Conservation (phyloP, 2,797 vertebrate species). For the Pampus argenteus region DNA sequence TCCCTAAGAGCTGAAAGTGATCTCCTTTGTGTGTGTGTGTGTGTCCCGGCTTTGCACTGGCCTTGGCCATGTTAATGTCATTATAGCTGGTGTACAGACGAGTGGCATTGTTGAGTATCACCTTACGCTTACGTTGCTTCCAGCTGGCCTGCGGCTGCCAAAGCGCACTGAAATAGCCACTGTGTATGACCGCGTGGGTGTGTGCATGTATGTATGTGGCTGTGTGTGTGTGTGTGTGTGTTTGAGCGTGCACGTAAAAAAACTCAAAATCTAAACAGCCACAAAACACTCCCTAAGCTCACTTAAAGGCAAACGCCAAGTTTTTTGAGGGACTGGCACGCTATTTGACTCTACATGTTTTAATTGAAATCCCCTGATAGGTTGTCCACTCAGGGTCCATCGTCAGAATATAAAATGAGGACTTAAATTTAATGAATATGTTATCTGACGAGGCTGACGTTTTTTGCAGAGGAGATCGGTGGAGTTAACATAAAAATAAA, state of each 20-base stretch:
- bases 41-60: slow-evolving; percentile 63
- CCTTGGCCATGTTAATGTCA: slow-evolving; percentile 81
- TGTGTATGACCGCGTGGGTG: slow-evolving; percentile 51
- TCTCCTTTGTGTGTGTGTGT: slow-evolving; percentile 52
- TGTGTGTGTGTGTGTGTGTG: slow-evolving; percentile 19
- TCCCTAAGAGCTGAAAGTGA: slow-evolving; percentile 62
- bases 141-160: slow-evolving; percentile 80
- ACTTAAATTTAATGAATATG: background rate
- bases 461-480: background rate
- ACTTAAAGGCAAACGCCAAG: slow-evolving; percentile 44
- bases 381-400: background rate
- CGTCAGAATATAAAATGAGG: background rate
- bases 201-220: slow-evolving; percentile 36
- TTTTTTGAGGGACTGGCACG: slow-evolving; percentile 25
- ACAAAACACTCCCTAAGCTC: slow-evolving; percentile 48
- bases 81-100: slow-evolving; percentile 79
- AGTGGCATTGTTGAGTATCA: slow-evolving; percentile 83
- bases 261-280: slow-evolving; percentile 41
- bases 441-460: background rate
- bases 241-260: slow-evolving; percentile 1
- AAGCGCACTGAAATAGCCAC: slow-evolving; percentile 79
- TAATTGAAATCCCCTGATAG: slow-evolving; percentile 17
- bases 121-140: slow-evolving; percentile 79
- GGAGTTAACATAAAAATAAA: slow-evolving; percentile 18
- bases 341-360: slow-evolving; percentile 23